Evolutionary conservation across 2,113 vertebrate genomes (phyloP), one percentile per base, ranked within the genome.

Genomic region (Tetrao urogallus): DNA sequence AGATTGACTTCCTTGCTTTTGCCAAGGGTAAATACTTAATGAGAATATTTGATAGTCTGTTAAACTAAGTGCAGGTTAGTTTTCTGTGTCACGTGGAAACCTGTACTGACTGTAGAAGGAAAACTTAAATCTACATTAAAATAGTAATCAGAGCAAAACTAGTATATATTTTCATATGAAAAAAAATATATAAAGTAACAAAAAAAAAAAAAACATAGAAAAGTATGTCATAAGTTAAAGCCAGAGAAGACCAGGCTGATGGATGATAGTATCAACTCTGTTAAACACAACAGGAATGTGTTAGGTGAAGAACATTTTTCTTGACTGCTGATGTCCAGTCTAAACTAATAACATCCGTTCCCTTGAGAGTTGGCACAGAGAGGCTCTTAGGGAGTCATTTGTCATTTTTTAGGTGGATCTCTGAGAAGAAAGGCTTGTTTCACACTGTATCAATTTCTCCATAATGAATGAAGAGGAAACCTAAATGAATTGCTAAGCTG

Each of bases 401-500:
- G 13, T 52, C 0, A 0, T 47, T 27, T 50, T 86, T 91, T 75
- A 78, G 52, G 64, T 67, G 36, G 34, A 22, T 82, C 48, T 67
- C 77, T 34, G 21, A 82, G 56, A 89, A 58, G 8, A 67, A 36
- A 1, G 3, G 77, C 56, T 43, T 60, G 48, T 92, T 95, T 94
- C 89, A 72, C 28, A 8, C 11, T 20, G 47, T 69, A 54, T 75
- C 74, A 14, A 20, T 87, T 90, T 67, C 52, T 78, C 61, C 9
- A n/a, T 20, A 7, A 3, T 52, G 66, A 43, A 57, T 84, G 61
- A n/a, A 47, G 28, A 75, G 25, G 38, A 79, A 77, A 74, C 36
- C 20, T 61, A 89, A 91, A 84, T 58, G 42, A 84, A 84, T 43
- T 87, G 63, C 34, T 82, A 52, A 84, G 72, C 70, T 57, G 52